Evolutionary conservation across 2,888 invertebrate genomes (phyloP).

Genomic region (Zele albiditarsus): DNA sequence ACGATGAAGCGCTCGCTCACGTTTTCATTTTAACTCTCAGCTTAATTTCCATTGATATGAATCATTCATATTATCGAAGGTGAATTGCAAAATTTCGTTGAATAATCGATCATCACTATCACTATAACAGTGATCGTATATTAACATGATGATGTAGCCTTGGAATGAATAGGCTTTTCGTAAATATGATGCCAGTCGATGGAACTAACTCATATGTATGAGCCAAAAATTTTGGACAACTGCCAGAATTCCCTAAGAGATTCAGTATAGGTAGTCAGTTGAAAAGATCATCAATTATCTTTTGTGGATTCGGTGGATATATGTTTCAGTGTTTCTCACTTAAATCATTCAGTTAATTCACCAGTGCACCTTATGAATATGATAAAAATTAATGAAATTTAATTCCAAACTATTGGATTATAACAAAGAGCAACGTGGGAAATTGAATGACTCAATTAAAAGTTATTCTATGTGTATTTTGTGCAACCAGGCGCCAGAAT

Average conservation of each 20-base stretch:
- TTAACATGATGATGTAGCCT: slow-evolving; percentile 5
- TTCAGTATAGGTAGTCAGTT: neutral
- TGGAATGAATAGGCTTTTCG: slow-evolving; percentile 7
- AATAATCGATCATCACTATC: slow-evolving; percentile 35
- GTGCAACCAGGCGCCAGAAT: slow-evolving; percentile 19
- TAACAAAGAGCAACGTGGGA: slow-evolving; percentile 31
- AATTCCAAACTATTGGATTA: neutral
- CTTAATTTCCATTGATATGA: slow-evolving; percentile 34
- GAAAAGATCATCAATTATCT: slow-evolving; percentile 37
- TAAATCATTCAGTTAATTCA: slow-evolving; percentile 32
- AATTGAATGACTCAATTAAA: slow-evolving; percentile 65
- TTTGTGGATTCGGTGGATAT: slow-evolving; percentile 26
- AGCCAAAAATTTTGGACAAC: slow-evolving; percentile 25
- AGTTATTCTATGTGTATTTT: slow-evolving; percentile 53
- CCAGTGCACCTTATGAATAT: slow-evolving; percentile 18
- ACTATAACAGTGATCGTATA: neutral
- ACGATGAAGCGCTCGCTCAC: neutral
- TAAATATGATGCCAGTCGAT: slow-evolving; percentile 5
- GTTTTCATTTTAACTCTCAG: slow-evolving; percentile 17
- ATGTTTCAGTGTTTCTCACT: slow-evolving; percentile 32
- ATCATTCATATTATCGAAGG: slow-evolving; percentile 35
- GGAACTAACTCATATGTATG: slow-evolving; percentile 25
- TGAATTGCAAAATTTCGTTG: slow-evolving; percentile 31
- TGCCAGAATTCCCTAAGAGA: slow-evolving; percentile 20
- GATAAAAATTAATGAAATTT: neutral